phyloP scores from a whole-genome alignment of 2,113 vertebrate genomes.

The Dunckerocampus dactyliophorus region DNA sequence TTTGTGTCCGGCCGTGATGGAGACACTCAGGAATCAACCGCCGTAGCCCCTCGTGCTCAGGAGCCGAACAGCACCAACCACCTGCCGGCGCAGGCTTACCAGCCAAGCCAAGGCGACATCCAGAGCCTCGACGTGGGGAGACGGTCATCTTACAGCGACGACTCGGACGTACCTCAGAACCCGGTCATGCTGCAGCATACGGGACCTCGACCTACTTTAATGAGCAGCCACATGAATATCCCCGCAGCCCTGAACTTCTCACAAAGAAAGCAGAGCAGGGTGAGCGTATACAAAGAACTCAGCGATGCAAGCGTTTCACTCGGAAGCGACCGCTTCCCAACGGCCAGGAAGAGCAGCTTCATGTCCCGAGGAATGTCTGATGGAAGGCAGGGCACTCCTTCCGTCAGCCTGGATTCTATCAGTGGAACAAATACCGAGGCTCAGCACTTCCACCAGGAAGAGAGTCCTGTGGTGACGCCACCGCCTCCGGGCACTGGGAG shows the following conservation, averaged over 20 bases:
- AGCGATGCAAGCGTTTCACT: constrained; percentile 73
- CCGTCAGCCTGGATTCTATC: constrained; percentile 68
- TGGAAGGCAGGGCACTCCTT: constrained; percentile 64
- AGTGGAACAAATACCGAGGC: constrained; percentile 66
- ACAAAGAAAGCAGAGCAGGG: constrained; percentile 71
- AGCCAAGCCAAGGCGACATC: constrained; percentile 58
- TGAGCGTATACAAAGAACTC: constrained; percentile 70
- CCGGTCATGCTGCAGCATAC: constrained; percentile 39
- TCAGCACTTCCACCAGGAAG: constrained; percentile 57
- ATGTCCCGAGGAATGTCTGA: constrained; percentile 80
- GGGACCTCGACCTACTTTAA: constrained; percentile 49
- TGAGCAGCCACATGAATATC: constrained; percentile 65
- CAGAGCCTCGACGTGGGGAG: constrained; percentile 54
- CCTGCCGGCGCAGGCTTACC: constrained; percentile 10
- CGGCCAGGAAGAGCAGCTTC: constrained; percentile 79
- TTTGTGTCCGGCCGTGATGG: constrained; percentile 50
- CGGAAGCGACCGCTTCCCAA: constrained; percentile 70
- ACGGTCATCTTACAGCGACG: constrained; percentile 67
- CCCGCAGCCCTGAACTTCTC: constrained; percentile 55
- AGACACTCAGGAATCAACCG: constrained; percentile 39
- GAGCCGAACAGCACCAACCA: constrained; percentile 39
- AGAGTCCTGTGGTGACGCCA: constrained; percentile 69
- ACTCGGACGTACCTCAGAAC: constrained; percentile 47
- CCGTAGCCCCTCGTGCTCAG: constrained; percentile 40
- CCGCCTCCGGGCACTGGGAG: constrained; percentile 71